These are phyloP conservation scores for Cylloceria caligata DNA, from an alignment of 2,888 invertebrate species.

Conservation along the genomic window DNA sequence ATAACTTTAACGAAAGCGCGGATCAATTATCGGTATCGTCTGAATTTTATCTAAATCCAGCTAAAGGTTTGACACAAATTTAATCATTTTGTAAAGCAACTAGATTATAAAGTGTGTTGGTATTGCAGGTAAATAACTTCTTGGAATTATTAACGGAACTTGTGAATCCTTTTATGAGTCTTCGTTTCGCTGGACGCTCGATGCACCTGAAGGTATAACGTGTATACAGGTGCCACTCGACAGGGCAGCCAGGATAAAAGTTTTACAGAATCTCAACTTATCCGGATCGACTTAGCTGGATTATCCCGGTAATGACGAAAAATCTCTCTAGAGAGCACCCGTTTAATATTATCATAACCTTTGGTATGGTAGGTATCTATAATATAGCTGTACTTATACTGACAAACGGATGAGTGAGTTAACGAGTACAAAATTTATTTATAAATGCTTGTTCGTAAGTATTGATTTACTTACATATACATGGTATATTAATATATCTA, in stretches of 20 bases:
- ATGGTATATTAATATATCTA: background rate
- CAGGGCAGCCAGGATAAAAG: background rate
- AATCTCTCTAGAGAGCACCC: constrained; percentile 8
- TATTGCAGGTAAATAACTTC: constrained; percentile 31
- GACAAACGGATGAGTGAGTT: background rate
- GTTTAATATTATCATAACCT: background rate
- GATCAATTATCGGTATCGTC: background rate
- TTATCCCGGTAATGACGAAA: constrained; percentile 55
- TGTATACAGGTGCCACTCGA: constrained; percentile 42
- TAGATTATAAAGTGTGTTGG: background rate
- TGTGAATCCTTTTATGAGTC: constrained; percentile 8
- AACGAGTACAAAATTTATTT: background rate
- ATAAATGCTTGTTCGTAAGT: too few relatives aligned
- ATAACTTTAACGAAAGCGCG: constrained; percentile 17
- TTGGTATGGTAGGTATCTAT: background rate
- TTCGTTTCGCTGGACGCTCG: constrained; percentile 18
- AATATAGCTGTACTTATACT: background rate
- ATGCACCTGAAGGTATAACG: constrained; percentile 23
- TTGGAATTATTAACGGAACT: constrained; percentile 31
- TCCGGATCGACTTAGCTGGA: constrained; percentile 41
- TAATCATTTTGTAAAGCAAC: background rate
- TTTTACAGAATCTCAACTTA: constrained; percentile 47
- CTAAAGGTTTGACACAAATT: background rate
- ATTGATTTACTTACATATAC: too few relatives aligned
- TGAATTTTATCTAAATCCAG: constrained; percentile 5